A percentile compares a stretch with the other conserved stretches of the same genome.
These are phyloP conservation scores for Cryptoprocta ferox DNA, from an alignment of 2,797 vertebrate species.

Conservation along the genomic window DNA sequence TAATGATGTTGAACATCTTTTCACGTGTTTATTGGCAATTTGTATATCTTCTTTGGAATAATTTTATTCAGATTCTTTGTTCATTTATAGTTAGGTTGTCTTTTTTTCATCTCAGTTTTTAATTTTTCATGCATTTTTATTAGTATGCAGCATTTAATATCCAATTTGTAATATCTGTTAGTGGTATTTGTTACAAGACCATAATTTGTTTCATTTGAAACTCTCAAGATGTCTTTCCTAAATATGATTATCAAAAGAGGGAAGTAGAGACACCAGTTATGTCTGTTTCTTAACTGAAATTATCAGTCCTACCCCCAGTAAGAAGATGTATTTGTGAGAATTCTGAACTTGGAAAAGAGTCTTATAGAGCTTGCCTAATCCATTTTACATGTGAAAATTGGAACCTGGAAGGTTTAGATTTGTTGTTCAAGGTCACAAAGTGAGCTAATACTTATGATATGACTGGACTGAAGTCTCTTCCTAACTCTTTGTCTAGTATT, in stretches of 20 bases:
- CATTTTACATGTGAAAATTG: neutral
- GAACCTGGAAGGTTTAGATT: neutral
- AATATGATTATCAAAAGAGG: neutral
- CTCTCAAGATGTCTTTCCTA: neutral
- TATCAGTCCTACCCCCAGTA: neutral
- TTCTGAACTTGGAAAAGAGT: neutral
- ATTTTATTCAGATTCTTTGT: neutral
- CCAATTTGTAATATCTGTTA: neutral
- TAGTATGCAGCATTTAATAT: neutral
- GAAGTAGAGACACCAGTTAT: neutral
- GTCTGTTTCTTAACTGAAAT: neutral
- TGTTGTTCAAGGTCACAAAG: slow-evolving; percentile 30
- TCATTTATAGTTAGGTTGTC: neutral
- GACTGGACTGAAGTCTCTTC: neutral
- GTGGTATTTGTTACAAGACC: neutral
- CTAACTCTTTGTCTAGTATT: neutral
- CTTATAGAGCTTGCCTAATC: neutral
- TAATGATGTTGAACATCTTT: neutral
- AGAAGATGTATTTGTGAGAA: neutral
- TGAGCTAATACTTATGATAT: neutral
- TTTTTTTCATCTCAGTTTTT: neutral
- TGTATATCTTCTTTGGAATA: neutral
- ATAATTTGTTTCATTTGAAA: neutral
- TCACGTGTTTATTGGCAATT: neutral
- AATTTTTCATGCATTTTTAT: neutral